Percentiles rank a stretch among this genome's conserved stretches.
These are phyloP conservation scores for Trichonephila clavipes DNA, from an alignment of 1,140 invertebrate genomes.

Conservation along the genomic window DNA sequence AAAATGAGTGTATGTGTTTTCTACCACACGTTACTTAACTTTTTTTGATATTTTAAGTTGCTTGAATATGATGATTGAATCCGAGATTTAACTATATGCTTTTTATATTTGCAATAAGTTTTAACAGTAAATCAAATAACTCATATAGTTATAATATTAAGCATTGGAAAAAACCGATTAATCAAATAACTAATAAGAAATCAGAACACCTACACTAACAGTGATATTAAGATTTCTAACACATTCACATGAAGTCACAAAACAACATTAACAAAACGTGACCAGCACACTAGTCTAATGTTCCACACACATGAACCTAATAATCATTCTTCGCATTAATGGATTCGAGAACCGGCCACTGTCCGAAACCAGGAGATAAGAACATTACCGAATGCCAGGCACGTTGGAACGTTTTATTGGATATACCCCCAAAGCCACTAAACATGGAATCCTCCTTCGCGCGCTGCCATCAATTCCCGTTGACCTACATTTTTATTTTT, in stretches of 20 bases:
- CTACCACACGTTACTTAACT: no score
- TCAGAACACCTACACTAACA: no score
- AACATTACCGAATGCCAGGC: neutral
- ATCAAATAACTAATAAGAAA: no score
- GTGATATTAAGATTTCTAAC: neutral
- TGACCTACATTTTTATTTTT: slow-evolving; percentile 38
- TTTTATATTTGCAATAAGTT: no score
- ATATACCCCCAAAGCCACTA: slow-evolving; percentile 2
- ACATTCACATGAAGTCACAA: no score
- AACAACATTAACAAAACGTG: neutral
- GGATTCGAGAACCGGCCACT: neutral
- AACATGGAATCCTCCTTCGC: slow-evolving; percentile 22
- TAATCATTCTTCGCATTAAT: neutral
- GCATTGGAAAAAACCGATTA: no score
- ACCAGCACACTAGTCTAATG: neutral
- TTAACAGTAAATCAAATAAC: no score
- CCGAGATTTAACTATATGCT: no score
- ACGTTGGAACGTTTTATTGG: neutral
- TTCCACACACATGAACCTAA: neutral
- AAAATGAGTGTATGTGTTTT: no score
- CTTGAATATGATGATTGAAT: no score
- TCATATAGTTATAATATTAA: no score
- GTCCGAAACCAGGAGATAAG: neutral
- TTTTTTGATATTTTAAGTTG: no score
- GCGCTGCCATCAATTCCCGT: neutral